Evolutionary conservation across 2,888 invertebrate genomes (phyloP).

Genomic region (Eupithecia exiguata): DNA sequence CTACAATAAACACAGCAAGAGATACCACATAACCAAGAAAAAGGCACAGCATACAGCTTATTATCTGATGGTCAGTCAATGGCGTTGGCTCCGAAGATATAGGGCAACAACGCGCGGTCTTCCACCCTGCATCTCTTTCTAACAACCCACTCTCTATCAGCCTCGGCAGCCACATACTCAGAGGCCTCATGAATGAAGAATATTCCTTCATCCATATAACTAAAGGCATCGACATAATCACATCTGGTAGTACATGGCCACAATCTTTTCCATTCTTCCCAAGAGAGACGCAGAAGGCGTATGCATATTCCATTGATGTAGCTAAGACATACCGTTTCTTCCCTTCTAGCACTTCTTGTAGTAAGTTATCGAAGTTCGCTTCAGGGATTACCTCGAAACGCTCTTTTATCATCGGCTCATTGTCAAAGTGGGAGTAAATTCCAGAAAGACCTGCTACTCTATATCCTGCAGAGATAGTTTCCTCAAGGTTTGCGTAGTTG

Average conservation of each 20-base stretch:
- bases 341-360: constrained; percentile 60
- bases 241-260: constrained; percentile 66
- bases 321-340: constrained; percentile 64
- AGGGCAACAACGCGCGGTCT: constrained; percentile 44
- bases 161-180: constrained; percentile 63
- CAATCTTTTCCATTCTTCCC: constrained; percentile 67
- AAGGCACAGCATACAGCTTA: constrained; percentile 64
- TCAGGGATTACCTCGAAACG: constrained; percentile 62
- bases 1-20: constrained; percentile 55
- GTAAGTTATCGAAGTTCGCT: constrained; percentile 59
- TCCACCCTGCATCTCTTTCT: constrained; percentile 53
- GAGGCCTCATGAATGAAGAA: constrained; percentile 59
- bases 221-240: constrained; percentile 66
- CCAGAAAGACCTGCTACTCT: constrained; percentile 65
- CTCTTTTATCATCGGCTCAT: constrained; percentile 61
- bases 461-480: constrained; percentile 61
- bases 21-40: constrained; percentile 59
- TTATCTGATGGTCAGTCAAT: constrained; percentile 58
- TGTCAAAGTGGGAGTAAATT: constrained; percentile 65
- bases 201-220: constrained; percentile 68
- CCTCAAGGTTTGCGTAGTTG: constrained; percentile 61
- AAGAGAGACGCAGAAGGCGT: constrained; percentile 60
- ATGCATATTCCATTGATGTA: constrained; percentile 66
- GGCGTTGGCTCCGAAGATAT: constrained; percentile 60
- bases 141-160: constrained; percentile 67